phyloP scores from a whole-genome alignment of 2,797 vertebrate species.

The Ctenopoma kingsleyae region DNA sequence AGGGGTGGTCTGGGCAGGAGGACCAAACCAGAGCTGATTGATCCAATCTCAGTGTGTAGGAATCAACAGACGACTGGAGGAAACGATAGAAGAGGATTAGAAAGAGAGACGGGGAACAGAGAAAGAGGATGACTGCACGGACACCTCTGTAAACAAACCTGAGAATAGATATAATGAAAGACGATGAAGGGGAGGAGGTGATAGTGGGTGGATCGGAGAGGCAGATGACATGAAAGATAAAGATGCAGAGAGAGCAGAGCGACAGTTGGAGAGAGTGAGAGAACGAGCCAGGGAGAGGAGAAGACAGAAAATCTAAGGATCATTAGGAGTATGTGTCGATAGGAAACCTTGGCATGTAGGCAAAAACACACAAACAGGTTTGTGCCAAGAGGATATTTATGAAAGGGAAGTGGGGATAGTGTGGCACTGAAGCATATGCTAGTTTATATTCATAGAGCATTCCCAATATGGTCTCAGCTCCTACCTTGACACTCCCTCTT shows the following conservation, averaged over 20 bases:
- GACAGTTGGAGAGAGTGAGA: conserved; percentile 34
- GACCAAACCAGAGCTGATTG: conserved; percentile 59
- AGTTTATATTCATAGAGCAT: conserved; percentile 75
- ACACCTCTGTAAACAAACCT: conserved; percentile 70
- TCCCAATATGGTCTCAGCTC: conserved; percentile 68
- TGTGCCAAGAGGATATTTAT: conserved; percentile 71
- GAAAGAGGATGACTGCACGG: conserved; percentile 37
- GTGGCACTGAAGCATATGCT: conserved; percentile 67
- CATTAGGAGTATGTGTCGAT: conserved; percentile 56
- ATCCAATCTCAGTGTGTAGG: conserved; percentile 67
- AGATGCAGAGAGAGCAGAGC: conserved; percentile 31
- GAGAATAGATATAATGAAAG: conserved; percentile 74
- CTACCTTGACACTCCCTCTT: conserved; percentile 60
- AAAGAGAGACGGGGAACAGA: conserved; percentile 52
- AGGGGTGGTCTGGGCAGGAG: conserved; percentile 34
- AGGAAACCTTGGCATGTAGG: conserved; percentile 52
- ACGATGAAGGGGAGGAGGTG: conserved; percentile 57
- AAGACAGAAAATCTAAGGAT: conserved; percentile 55
- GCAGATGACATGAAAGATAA: conserved; percentile 52
- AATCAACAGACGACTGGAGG: conserved; percentile 59
- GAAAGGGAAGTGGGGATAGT: conserved; percentile 61
- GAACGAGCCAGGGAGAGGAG: conserved; percentile 32
- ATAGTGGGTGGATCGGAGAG: conserved; percentile 34
- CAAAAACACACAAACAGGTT: conserved; percentile 51
- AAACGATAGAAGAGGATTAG: conserved; percentile 66